Percentiles rank a stretch among this genome's conserved stretches.
These are phyloP conservation scores for Entomyzon cyanotis DNA, from an alignment of 2,113 vertebrate genomes.

Conservation along the genomic window DNA sequence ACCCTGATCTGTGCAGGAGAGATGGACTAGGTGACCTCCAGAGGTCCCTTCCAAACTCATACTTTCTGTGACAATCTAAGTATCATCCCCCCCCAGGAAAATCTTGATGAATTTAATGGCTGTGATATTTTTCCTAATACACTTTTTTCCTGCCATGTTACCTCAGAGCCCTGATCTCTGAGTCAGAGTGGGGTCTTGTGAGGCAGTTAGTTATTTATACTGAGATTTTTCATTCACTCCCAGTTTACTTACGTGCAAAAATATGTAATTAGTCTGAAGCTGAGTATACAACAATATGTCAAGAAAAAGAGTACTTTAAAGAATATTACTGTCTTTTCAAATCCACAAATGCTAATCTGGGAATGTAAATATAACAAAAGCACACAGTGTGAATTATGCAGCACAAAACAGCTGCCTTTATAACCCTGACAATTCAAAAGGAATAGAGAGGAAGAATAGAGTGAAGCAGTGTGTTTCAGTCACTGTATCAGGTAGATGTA, in stretches of 20 bases:
- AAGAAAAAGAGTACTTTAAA: background rate
- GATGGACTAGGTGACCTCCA: background rate
- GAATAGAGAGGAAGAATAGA: background rate
- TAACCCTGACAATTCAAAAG: background rate
- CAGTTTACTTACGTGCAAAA: background rate
- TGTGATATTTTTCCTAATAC: background rate
- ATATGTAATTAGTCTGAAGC: background rate
- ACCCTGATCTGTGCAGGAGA: background rate
- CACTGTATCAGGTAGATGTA: background rate
- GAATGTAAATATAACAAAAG: background rate
- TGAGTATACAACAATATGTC: background rate
- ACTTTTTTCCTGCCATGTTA: background rate
- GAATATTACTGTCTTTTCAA: background rate
- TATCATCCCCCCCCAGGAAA: background rate
- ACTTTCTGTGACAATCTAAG: background rate
- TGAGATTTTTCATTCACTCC: background rate
- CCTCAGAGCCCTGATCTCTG: background rate
- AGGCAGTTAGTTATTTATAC: background rate
- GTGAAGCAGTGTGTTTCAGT: background rate
- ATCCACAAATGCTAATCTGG: background rate
- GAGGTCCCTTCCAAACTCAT: background rate
- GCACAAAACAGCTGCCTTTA: background rate
- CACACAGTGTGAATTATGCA: background rate
- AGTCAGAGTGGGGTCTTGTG: background rate
- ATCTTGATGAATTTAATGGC: background rate